phyloP scores from a whole-genome alignment of 1,140 invertebrate species.

The Panonychus citri region DNA sequence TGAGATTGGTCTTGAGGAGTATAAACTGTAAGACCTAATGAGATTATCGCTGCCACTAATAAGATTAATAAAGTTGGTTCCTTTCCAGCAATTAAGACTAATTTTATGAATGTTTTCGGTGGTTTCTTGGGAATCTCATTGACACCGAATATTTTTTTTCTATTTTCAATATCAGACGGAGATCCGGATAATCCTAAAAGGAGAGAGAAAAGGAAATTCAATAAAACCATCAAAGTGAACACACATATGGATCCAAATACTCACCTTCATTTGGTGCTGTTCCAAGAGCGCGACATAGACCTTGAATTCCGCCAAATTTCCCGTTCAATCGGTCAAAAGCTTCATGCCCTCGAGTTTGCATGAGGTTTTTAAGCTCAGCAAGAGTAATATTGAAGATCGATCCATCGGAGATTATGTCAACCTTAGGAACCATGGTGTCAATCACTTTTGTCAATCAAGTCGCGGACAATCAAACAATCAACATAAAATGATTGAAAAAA shows the following conservation, averaged over 20 bases:
- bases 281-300: constrained; percentile 72
- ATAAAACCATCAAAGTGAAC: no score
- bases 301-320: constrained; percentile 65
- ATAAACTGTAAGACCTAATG: constrained; percentile 75
- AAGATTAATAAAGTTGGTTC: constrained; percentile 91
- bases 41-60: constrained; percentile 62
- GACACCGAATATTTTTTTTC: constrained; percentile 79
- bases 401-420: no score
- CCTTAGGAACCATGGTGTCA: no score
- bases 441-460: no score
- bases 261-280: constrained; percentile 86
- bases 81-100: constrained; percentile 97
- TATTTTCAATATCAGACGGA: no score
- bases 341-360: constrained; percentile 76
- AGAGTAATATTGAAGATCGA: not conserved
- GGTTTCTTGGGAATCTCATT: constrained; percentile 97
- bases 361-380: constrained; percentile 73
- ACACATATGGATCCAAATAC: constrained; percentile 7
- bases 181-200: no score
- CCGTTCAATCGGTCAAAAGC: constrained; percentile 53
- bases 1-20: constrained; percentile 32
- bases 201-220: no score
- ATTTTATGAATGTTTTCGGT: constrained; percentile 88
- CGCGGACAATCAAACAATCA: no score
- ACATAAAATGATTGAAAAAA: no score